Base-by-base conservation (phyloP, 2,113 vertebrate species). In the Chaetops frenatus region DNA sequence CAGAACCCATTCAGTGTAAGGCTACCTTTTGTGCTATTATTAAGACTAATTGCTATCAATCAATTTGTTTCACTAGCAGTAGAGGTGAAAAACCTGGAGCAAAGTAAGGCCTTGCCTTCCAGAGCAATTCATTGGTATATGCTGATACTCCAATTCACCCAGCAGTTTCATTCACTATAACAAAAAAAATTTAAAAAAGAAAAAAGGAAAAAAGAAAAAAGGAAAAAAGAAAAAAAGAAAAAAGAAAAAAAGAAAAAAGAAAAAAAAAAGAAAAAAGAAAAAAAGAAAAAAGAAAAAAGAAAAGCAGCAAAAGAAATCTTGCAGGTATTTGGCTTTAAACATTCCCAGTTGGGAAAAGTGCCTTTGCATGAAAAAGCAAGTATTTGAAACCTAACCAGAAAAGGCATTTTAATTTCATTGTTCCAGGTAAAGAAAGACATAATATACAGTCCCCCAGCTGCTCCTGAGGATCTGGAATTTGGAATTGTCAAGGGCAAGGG, bases 11-110 rank as follows among this genome's bases (percentile, higher is more conserved):
- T 90, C 76, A 86, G 23, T 2, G 1, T 47, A 56, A 78, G 76
- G 51, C 31, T 42, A 73, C 35, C 56, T 56, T 81, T 51, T 93
- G 76, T 84, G 44, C 72, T 76, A 64, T 86, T 95, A 90, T 81
- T 86, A 81, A 74, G 44, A 95, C 90, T 95, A 95, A 96, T 93
- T 91, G 60, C 71, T 57, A 58, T 92, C 23, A 24, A 93, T 86
- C 82, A 90, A 71, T 92, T 94, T 57, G 45, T 77, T 93, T 93
- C 72, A 35, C 71, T 67, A 44, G 79, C 48, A 69, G 48, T 9
- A 10, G 60, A 78, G 60, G 83, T 70, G 61, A 81, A 90, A 77
- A 86, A 77, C 72, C 71, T 60, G 66, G 38, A 60, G 86, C 56
- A 81, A 71, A 92, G 66, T 13, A 81, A 82, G 50, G 50, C 57